Percentiles rank a stretch among this genome's conserved stretches.
phyloP scores from a whole-genome alignment of 2,888 invertebrate genomes.

The Ennomos quercinarius region DNA sequence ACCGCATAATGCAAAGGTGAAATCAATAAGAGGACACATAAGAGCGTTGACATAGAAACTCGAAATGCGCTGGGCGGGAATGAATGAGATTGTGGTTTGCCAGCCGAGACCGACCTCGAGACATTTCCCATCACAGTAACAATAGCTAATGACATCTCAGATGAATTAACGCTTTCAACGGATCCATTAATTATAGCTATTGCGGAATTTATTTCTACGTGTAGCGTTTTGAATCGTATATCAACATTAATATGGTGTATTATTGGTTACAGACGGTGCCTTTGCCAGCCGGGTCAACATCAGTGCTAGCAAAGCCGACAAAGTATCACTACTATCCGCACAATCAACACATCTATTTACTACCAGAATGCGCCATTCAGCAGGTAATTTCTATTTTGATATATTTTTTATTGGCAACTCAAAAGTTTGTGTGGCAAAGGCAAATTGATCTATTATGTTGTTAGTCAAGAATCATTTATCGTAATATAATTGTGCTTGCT shows the following conservation, averaged over 20 bases:
- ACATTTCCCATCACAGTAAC: slow-evolving; percentile 71
- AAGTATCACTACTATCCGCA: slow-evolving; percentile 98
- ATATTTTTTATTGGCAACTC: slow-evolving; percentile 45
- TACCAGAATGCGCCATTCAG: slow-evolving; percentile 97
- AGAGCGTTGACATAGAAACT: slow-evolving; percentile 65
- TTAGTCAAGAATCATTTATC: slow-evolving; percentile 7
- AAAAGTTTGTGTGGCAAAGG: slow-evolving; percentile 24
- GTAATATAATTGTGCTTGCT: slow-evolving; percentile 1
- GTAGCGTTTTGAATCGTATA: slow-evolving; percentile 46
- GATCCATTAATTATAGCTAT: slow-evolving; percentile 48
- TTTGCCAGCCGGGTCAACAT: slow-evolving; percentile 88
- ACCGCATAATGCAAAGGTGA: slow-evolving; percentile 43
- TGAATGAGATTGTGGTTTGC: slow-evolving; percentile 58
- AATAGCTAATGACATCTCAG: slow-evolving; percentile 63
- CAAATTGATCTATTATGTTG: slow-evolving; percentile 11
- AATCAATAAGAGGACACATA: slow-evolving; percentile 55
- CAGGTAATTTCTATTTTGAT: slow-evolving; percentile 84
- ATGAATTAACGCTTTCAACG: slow-evolving; percentile 65
- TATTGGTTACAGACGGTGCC: slow-evolving; percentile 87
- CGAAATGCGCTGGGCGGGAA: slow-evolving; percentile 54
- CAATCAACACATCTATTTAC: slow-evolving; percentile 95
- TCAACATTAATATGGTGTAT: slow-evolving; percentile 38
- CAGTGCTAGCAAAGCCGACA: slow-evolving; percentile 92
- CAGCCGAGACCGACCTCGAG: slow-evolving; percentile 57
- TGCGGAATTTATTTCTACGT: slow-evolving; percentile 47